Conservation (phyloP, 92 coral and sea anemone genomes). For the Nematostella vectensis region DNA sequence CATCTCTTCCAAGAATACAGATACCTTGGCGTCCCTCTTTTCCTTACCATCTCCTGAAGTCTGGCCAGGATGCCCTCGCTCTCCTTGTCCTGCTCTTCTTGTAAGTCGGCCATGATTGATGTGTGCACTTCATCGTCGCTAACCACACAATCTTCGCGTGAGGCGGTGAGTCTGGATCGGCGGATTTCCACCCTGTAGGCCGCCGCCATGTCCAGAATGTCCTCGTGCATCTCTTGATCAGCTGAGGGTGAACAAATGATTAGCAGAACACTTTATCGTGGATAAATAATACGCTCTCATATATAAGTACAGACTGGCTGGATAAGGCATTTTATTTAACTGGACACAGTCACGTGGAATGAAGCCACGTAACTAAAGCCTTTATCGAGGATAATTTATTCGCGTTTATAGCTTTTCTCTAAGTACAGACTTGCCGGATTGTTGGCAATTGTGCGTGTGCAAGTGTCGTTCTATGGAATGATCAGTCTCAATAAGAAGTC, state of each 20-base stretch:
- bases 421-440: too few relatives aligned
- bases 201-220: constrained; percentile 90
- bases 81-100: constrained; percentile 75
- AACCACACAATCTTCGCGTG: constrained; percentile 33
- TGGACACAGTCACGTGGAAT: too few relatives aligned
- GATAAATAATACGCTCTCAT: background rate
- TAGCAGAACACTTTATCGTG: too few relatives aligned
- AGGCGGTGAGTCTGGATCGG: constrained; percentile 43
- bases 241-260: constrained; percentile 49
- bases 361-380: too few relatives aligned
- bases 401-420: too few relatives aligned
- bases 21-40: background rate
- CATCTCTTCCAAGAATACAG: too few relatives aligned
- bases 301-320: background rate
- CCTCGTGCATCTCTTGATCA: constrained; percentile 82
- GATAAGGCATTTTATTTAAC: background rate
- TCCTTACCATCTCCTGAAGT: constrained; percentile 75
- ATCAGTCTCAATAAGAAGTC: too few relatives aligned
- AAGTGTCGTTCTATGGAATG: too few relatives aligned
- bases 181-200: constrained; percentile 83
- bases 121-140: constrained; percentile 70
- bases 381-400: too few relatives aligned
- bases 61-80: constrained; percentile 61
- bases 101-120: constrained; percentile 76
- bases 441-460: too few relatives aligned